Conservation (phyloP, 1,140 invertebrate species). For the Physella acuta region DNA sequence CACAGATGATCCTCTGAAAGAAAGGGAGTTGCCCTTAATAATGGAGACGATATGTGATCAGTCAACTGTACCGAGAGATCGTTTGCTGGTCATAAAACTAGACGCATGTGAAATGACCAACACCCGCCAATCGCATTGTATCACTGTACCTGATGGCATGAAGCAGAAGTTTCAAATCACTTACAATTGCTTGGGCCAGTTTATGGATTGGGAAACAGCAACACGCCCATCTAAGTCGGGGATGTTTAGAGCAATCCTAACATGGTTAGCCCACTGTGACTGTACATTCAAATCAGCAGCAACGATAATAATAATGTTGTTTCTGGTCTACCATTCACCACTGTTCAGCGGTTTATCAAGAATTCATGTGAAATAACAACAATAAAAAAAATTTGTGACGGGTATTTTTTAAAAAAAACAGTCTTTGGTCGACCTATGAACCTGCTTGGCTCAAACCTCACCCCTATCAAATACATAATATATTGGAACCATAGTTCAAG, state of each 20-base stretch:
- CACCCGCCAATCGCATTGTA: neutral
- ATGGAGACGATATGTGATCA: neutral
- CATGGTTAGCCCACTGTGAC: neutral
- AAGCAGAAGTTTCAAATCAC: neutral
- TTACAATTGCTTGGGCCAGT: neutral
- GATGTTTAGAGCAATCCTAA: neutral
- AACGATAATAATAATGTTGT: no score
- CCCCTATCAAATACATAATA: no score
- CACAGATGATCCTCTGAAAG: neutral
- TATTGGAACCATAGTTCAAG: no score
- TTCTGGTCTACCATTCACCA: no score
- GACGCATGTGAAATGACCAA: neutral
- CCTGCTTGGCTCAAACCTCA: no score
- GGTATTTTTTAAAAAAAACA: no score
- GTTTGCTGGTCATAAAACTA: neutral
- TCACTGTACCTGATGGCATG: neutral
- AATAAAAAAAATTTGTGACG: no score
- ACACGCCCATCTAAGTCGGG: neutral
- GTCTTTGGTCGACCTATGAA: no score
- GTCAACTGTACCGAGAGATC: neutral
- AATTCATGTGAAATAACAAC: no score
- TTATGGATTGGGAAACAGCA: neutral
- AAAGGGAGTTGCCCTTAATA: neutral
- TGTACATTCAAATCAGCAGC: neutral
- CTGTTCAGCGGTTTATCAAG: no score